Evolutionary conservation across 1,140 invertebrate genomes (phyloP).

Genomic region (Ceratosolen solmsi): DNA sequence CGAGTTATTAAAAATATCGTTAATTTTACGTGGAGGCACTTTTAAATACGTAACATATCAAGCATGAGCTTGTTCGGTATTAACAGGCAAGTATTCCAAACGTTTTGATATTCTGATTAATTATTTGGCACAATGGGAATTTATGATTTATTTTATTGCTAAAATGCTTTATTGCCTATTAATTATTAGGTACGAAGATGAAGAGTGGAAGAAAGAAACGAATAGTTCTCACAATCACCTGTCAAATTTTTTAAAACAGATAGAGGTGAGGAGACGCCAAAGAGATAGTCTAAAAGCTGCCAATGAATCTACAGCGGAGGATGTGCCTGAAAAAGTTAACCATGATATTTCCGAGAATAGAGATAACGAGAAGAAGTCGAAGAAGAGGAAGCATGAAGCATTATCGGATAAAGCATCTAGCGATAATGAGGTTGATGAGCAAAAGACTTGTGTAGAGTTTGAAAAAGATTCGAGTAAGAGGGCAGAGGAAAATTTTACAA

Average conservation of each 20-base stretch:
- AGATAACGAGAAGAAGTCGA: conserved; percentile 44
- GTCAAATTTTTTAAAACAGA: conserved; percentile 75
- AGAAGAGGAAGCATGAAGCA: conserved; percentile 16
- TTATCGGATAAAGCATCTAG: background rate
- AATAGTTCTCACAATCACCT: conserved; percentile 75
- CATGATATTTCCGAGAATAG: conserved; percentile 48
- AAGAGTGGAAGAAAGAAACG: conserved; percentile 64
- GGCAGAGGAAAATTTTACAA: conserved; percentile 58
- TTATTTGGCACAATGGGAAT: background rate
- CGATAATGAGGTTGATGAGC: conserved; percentile 47
- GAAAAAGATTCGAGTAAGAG: background rate
- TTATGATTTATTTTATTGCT: background rate
- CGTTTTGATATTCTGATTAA: background rate
- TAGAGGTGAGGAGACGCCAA: conserved; percentile 74
- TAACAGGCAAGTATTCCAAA: conserved; percentile 70
- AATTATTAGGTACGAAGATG: conserved; percentile 72
- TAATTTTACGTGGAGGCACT: background rate
- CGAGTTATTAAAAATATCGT: background rate
- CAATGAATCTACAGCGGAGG: conserved; percentile 42
- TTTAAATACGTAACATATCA: background rate
- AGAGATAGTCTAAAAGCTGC: conserved; percentile 49
- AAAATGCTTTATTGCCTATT: conserved; percentile 22
- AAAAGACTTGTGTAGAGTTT: background rate
- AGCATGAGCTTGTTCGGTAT: conserved; percentile 74
- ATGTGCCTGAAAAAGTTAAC: conserved; percentile 9